Conservation (phyloP, 1,140 invertebrate species). For the Myzus persicae region DNA sequence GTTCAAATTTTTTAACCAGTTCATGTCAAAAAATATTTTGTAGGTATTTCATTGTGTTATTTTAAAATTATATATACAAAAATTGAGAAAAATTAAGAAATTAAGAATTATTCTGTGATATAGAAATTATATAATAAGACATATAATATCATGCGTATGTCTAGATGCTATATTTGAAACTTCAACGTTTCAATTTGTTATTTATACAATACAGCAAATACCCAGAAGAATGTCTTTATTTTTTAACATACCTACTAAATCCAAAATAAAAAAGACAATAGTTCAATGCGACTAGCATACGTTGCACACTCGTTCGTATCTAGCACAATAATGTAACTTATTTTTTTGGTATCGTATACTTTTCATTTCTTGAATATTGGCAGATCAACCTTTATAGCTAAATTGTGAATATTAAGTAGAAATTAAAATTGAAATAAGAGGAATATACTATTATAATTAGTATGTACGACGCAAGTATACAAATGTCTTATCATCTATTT, state of each 20-base stretch:
- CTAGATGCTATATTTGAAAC: not conserved
- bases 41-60: no score
- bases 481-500: not conserved
- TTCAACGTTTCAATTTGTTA: conserved; percentile 20
- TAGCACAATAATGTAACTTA: not conserved
- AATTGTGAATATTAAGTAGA: not conserved
- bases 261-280: not conserved
- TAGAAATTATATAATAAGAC: not conserved
- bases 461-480: not conserved
- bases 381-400: not conserved
- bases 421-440: not conserved
- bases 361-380: not conserved
- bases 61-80: not conserved
- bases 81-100: not conserved
- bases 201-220: not conserved
- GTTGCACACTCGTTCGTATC: not conserved
- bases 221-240: not conserved
- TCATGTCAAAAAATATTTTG: no score
- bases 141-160: not conserved
- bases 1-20: no score
- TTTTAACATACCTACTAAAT: not conserved
- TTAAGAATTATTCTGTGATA: no score
- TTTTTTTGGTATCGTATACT: not conserved
- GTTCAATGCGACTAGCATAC: not conserved
- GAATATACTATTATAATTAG: not conserved